Evolutionary conservation across 2,888 invertebrate species (phyloP).

Genomic region (Plagodis pulveraria): DNA sequence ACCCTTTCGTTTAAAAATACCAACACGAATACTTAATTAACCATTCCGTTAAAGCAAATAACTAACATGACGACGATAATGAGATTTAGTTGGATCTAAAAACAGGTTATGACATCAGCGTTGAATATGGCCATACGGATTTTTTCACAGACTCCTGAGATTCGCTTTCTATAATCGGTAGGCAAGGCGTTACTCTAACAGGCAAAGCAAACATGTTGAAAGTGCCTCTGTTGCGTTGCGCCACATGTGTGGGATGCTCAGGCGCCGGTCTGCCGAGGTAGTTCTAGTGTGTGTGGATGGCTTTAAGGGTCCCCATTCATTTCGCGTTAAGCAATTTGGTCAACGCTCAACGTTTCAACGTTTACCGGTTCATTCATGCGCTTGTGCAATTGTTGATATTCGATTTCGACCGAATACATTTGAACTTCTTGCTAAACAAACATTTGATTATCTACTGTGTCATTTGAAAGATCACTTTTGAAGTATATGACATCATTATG

Average conservation of each 20-base stretch:
- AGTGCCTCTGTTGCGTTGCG: slow-evolving; percentile 82
- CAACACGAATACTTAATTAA: slow-evolving; percentile 34
- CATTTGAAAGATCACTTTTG: slow-evolving; percentile 26
- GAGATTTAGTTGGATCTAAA: slow-evolving; percentile 41
- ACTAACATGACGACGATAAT: slow-evolving; percentile 47
- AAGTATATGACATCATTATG: slow-evolving; percentile 29
- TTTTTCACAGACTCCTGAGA: slow-evolving; percentile 52
- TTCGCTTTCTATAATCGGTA: slow-evolving; percentile 74
- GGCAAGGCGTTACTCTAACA: slow-evolving; percentile 68
- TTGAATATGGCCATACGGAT: slow-evolving; percentile 46
- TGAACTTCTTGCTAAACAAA: slow-evolving; percentile 43
- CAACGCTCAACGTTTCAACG: slow-evolving; percentile 73
- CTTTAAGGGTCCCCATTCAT: slow-evolving; percentile 78
- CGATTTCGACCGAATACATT: slow-evolving; percentile 53
- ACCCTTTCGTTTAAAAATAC: slow-evolving; percentile 38
- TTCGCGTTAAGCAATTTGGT: slow-evolving; percentile 81
- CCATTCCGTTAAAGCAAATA: slow-evolving; percentile 32
- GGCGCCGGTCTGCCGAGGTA: slow-evolving; percentile 68
- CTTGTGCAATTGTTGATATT: slow-evolving; percentile 65
- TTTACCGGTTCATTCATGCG: slow-evolving; percentile 78
- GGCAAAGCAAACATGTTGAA: slow-evolving; percentile 78
- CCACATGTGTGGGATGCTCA: slow-evolving; percentile 81
- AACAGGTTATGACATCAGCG: slow-evolving; percentile 52
- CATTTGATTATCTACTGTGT: slow-evolving; percentile 28
- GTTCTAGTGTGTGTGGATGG: slow-evolving; percentile 62